These are phyloP conservation scores for Ophioderma brevispina DNA, from an alignment of 35 echinoderm and acorn worm species.

Conservation along the genomic window DNA sequence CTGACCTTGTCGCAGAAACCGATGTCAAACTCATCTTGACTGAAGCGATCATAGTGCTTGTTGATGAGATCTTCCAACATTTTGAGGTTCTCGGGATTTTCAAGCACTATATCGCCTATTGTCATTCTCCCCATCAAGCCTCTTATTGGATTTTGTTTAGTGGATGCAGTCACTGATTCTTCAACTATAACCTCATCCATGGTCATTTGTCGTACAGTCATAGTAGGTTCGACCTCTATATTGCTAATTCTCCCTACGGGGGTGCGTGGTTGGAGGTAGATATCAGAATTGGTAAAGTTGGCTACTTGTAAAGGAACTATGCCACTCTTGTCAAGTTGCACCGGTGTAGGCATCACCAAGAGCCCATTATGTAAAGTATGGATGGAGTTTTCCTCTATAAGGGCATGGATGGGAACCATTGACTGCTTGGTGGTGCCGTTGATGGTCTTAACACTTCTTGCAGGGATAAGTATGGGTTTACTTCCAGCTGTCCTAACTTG, in stretches of 20 bases:
- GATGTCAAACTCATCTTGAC: constrained; percentile 13
- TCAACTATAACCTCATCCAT: neutral
- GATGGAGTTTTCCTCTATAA: constrained; percentile 30
- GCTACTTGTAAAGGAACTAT: constrained; percentile 33
- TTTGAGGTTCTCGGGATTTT: neutral
- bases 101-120: neutral
- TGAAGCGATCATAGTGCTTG: neutral
- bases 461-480: constrained; percentile 40
- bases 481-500: constrained; percentile 23
- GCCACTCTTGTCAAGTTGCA: constrained; percentile 32
- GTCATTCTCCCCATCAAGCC: constrained; percentile 17
- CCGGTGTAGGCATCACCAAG: constrained; percentile 17
- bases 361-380: constrained; percentile 52
- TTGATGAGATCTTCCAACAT: neutral
- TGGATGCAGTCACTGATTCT: no score
- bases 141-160: no score
- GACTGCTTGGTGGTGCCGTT: constrained; percentile 17
- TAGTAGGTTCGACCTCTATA: neutral
- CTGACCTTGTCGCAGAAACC: neutral
- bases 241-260: neutral
- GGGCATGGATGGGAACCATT: neutral
- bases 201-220: neutral
- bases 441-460: constrained; percentile 14
- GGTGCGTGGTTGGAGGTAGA: constrained; percentile 45
- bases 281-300: constrained; percentile 36